phyloP scores from a whole-genome alignment of 2,797 vertebrate species.

The Danio choprae region DNA sequence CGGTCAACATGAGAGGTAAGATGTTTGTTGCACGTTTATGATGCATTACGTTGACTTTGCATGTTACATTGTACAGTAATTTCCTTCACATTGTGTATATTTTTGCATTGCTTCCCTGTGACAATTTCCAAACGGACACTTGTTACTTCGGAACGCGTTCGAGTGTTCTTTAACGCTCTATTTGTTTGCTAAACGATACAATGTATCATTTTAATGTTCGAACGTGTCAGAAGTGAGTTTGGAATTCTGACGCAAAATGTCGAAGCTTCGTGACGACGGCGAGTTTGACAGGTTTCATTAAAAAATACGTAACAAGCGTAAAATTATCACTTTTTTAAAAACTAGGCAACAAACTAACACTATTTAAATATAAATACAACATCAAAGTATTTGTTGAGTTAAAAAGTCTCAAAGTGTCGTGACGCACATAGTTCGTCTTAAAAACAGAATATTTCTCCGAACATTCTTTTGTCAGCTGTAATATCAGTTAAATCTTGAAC shows the following conservation, averaged over 20 bases:
- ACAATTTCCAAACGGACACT: conserved; percentile 8
- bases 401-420: neutral
- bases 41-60: neutral
- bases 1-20: conserved; percentile 81
- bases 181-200: conserved; percentile 50
- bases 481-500: neutral
- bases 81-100: neutral
- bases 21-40: neutral
- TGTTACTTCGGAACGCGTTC: conserved; percentile 9
- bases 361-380: neutral
- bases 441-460: neutral
- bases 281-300: neutral
- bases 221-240: neutral
- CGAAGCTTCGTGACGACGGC: conserved; percentile 45
- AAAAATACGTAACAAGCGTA: conserved; percentile 6
- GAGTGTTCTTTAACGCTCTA: neutral
- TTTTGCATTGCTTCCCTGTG: neutral
- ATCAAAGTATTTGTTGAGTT: neutral
- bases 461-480: neutral
- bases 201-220: neutral
- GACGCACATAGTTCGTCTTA: neutral
- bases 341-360: too few species aligned
- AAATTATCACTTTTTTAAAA: neutral
- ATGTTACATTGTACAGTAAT: neutral
- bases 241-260: neutral